Evolutionary conservation across 2,888 invertebrate species (phyloP).

Genomic region (Brenthis hecate): DNA sequence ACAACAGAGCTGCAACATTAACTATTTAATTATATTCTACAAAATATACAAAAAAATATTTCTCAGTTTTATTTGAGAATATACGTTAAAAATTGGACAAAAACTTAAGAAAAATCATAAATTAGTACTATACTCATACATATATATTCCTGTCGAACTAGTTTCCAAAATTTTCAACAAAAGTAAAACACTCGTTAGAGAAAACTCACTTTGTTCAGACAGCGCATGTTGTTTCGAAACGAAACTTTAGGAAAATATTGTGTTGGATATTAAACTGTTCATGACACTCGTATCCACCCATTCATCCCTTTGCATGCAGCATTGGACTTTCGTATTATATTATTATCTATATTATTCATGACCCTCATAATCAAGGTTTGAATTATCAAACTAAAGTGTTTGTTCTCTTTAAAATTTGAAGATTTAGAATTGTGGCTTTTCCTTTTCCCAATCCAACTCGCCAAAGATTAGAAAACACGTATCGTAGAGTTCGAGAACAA

Average conservation of each 20-base stretch:
- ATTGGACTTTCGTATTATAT: slow-evolving; percentile 41
- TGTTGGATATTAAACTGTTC: slow-evolving; percentile 67
- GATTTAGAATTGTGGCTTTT: slow-evolving; percentile 37
- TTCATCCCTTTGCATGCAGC: slow-evolving; percentile 48
- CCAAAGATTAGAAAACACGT: slow-evolving; percentile 76
- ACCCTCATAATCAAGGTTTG: slow-evolving; percentile 11
- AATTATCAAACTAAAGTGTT: neutral
- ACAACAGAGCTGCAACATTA: slow-evolving; percentile 30
- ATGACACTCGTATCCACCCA: slow-evolving; percentile 52
- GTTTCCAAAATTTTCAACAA: slow-evolving; percentile 40
- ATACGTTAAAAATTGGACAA: no score
- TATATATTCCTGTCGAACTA: slow-evolving; percentile 32
- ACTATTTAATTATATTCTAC: slow-evolving; percentile 27
- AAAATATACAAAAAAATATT: neutral
- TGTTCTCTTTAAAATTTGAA: slow-evolving; percentile 29
- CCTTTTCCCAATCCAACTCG: slow-evolving; percentile 56
- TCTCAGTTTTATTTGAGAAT: no score
- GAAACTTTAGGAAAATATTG: slow-evolving; percentile 74
- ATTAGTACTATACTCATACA: neutral
- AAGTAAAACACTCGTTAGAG: slow-evolving; percentile 68
- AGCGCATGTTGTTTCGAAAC: slow-evolving; percentile 62
- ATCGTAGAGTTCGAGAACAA: slow-evolving; percentile 70
- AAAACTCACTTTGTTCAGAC: slow-evolving; percentile 63
- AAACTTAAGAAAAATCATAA: no score
- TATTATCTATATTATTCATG: slow-evolving; percentile 34